Evolutionary conservation across 2,888 invertebrate species (phyloP), one percentile per base, ranked within the genome.

Genomic region (Tromatobia lineatoria): DNA sequence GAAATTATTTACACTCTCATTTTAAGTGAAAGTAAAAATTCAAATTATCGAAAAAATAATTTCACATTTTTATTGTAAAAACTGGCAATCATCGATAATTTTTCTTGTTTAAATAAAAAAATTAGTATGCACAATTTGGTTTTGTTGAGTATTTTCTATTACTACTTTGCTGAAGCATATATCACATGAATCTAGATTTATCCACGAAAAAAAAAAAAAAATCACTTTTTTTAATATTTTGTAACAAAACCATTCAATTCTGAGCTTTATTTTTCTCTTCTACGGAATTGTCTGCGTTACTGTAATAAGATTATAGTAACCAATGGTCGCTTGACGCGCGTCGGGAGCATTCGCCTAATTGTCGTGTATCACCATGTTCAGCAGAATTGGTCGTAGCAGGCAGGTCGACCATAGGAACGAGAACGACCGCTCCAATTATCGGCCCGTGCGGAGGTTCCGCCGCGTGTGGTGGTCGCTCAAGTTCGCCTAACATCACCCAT

Each of bases 351-450:
- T n/a, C 1, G 66, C 11, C 67, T 50, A 73, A 77, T 77, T 42
- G 47, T 73, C 52, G 29, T 23, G 25, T n/a, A 20, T 13, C 71
- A 42, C 47, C 38, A 29, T 42, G 34, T 66, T 67, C 77, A 52
- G 71, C 76, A 45, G 29, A 57, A 38, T 23, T 15, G 23, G 23
- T 18, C 54, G 67, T 66, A 25, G 2, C 54, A 25, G 6, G 6
- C 38, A 10, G 23, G 10, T 11, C 45, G 73, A 59, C 66, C 29
- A 45, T 47, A n/a, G n/a, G 47, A 50, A 57, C 71, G 13, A 54
- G 20, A 15, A 34, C 23, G 70, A 13, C 34, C 57, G 25, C 34
- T 57, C 77, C 50, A 67, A 66, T 82, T 82, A 73, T 77, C 59
- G 50, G 25, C 38, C 10, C 25, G 71, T 77, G 71, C 38, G 71